These are phyloP conservation scores for Poecilia wingei DNA, from an alignment of 2,797 vertebrate genomes.

Conservation along the genomic window DNA sequence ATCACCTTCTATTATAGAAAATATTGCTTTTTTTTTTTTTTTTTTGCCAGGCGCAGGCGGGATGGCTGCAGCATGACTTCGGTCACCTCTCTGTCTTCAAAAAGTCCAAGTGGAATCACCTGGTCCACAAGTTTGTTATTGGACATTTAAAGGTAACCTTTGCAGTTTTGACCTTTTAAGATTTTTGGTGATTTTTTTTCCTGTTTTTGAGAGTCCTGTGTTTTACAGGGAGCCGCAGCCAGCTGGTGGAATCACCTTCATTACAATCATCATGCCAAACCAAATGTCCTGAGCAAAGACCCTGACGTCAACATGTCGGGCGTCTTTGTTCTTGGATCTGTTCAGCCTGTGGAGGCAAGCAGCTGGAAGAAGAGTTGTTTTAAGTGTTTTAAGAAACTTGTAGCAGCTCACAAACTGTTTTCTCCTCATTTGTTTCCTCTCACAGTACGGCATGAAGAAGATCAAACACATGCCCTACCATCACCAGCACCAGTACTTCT, in stretches of 20 bases:
- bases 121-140: conserved; percentile 91
- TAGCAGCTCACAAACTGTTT: neutral
- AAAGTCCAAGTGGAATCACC: conserved; percentile 90
- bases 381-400: neutral
- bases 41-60: conserved; percentile 85
- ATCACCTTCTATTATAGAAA: neutral
- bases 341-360: conserved; percentile 90
- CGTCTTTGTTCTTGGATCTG: conserved; percentile 88
- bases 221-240: conserved; percentile 89
- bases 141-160: conserved; percentile 91
- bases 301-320: conserved; percentile 94
- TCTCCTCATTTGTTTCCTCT: conserved; percentile 18
- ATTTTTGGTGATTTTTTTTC: neutral
- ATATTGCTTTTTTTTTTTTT: neutral
- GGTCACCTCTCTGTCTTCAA: conserved; percentile 95
- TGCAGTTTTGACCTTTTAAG: neutral
- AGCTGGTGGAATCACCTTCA: conserved; percentile 99
- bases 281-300: conserved; percentile 92
- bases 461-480: conserved; percentile 93
- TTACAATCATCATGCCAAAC: conserved; percentile 96
- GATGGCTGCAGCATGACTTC: conserved; percentile 86
- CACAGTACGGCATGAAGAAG: conserved; percentile 94
- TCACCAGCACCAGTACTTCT: conserved; percentile 94
- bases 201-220: neutral
- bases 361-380: conserved; percentile 3